phyloP scores from a whole-genome alignment of 2,797 vertebrate genomes.

The Acropternis orthonyx region DNA sequence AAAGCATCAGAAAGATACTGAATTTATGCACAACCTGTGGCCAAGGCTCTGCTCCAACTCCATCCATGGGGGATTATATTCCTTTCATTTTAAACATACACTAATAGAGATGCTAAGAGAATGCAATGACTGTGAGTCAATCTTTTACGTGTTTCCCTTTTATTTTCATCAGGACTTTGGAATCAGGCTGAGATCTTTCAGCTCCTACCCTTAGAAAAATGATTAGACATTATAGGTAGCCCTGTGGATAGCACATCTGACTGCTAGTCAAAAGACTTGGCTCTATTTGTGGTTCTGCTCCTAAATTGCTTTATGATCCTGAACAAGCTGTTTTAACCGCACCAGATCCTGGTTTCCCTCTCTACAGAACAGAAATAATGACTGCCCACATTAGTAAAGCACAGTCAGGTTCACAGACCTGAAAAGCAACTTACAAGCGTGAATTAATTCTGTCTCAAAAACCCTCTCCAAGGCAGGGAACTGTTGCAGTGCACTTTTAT shows the following conservation, averaged over 20 bases:
- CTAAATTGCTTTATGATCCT: constrained; percentile 18
- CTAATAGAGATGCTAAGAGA: constrained; percentile 26
- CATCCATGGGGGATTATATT: neutral
- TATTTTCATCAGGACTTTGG: constrained; percentile 1
- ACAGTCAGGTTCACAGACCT: constrained; percentile 8
- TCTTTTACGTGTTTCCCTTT: neutral
- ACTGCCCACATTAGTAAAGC: constrained; percentile 24
- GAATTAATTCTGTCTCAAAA: constrained; percentile 41
- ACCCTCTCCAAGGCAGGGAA: neutral
- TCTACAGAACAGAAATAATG: constrained; percentile 7
- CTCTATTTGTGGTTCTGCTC: constrained; percentile 34
- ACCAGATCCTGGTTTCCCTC: constrained; percentile 11
- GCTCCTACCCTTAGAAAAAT: constrained; percentile 17
- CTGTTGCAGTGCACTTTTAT: neutral
- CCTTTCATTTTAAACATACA: neutral
- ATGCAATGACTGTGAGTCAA: neutral
- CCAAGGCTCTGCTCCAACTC: neutral
- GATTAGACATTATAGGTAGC: constrained; percentile 45
- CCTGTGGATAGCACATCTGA: constrained; percentile 15
- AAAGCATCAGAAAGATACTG: neutral
- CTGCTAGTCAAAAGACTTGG: constrained; percentile 23
- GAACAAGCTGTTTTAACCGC: constrained; percentile 40
- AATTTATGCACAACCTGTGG: neutral
- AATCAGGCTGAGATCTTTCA: constrained; percentile 19
- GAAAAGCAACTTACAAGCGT: constrained; percentile 19